These are phyloP conservation scores for Podarcis lilfordi DNA, from an alignment of 2,797 vertebrate genomes.

Conservation along the genomic window DNA sequence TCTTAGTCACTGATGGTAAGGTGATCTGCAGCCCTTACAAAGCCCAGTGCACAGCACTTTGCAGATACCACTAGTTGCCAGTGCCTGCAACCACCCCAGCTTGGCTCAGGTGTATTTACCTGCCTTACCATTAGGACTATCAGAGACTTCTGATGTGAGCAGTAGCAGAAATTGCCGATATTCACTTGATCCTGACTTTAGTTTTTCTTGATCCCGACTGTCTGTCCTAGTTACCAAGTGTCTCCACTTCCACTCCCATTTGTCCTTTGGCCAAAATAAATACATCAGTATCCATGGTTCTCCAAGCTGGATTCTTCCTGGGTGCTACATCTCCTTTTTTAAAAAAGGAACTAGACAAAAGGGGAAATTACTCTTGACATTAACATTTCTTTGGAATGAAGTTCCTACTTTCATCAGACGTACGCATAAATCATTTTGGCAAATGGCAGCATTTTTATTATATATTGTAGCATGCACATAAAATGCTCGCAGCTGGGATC, in stretches of 20 bases:
- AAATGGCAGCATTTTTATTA: constrained; percentile 45
- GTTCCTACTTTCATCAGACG: constrained; percentile 34
- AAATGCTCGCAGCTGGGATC: constrained; percentile 17
- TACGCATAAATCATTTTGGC: background rate
- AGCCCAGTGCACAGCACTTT: no score
- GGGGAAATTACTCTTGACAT: constrained; percentile 16
- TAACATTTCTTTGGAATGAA: constrained; percentile 33
- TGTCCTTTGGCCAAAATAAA: background rate
- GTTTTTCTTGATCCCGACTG: background rate
- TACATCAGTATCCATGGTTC: background rate
- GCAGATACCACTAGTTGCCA: no score
- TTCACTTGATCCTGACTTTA: background rate
- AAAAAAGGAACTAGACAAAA: constrained; percentile 6
- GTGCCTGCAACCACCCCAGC: no score
- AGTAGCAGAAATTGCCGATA: no score
- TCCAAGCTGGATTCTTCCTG: background rate
- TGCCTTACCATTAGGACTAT: no score
- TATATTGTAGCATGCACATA: constrained; percentile 22
- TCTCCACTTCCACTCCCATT: background rate
- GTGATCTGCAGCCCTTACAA: no score
- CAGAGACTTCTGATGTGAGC: no score
- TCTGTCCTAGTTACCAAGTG: background rate
- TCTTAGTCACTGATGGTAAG: no score
- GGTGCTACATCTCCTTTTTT: background rate
- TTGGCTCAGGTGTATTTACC: no score